Base-by-base conservation (phyloP, 2,113 vertebrate species). In the Xyrauchen texanus region DNA sequence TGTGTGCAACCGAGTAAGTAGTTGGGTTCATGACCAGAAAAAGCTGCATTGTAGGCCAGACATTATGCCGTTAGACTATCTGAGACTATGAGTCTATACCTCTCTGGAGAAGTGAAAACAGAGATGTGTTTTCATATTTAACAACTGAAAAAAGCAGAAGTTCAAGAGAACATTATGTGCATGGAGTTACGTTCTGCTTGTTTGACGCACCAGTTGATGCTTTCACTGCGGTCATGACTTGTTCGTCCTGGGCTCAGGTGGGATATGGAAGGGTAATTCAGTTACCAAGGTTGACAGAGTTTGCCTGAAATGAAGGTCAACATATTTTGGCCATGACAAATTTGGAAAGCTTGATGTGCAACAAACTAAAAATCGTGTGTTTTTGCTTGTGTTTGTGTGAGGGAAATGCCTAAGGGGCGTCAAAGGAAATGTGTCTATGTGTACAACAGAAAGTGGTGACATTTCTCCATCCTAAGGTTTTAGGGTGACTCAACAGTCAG, bases 401-500 rank as follows among this genome's bases (percentile, higher is more conserved):
- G 52, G 3, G 34, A 70, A 57, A 5, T 10, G 21, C 49, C 67
- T 16, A 34, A 60, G n/a, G 44, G 70, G 4, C 0, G 7, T 16
- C 71, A 21, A 62, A 70, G 55, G 70, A 74, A 62, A 61, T 34
- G 6, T 21, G 9, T 51, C 21, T 34, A 21, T 55, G 61, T 44
- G 70, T 15, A 46, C 64, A 76, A 60, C 13, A 46, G 6, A 44
- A 46, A 60, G 49, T 34, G 34, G 62, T 8, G 34, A 65, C 73
- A 45, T 55, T 76, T 21, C 53, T 65, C 61, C 49, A 53, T 46
- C 12, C 55, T 68, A 15, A 77, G 47, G 47, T 53, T 57, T 77
- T 58, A 70, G 53, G 34, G 67, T 47, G 74, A 71, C 66, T 77
- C 73, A 53, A 76, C 46, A 65, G 49, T 65, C 21, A 64, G 61